Evolutionary conservation across 2,888 invertebrate species (phyloP).

Genomic region (Melolontha melolontha): DNA sequence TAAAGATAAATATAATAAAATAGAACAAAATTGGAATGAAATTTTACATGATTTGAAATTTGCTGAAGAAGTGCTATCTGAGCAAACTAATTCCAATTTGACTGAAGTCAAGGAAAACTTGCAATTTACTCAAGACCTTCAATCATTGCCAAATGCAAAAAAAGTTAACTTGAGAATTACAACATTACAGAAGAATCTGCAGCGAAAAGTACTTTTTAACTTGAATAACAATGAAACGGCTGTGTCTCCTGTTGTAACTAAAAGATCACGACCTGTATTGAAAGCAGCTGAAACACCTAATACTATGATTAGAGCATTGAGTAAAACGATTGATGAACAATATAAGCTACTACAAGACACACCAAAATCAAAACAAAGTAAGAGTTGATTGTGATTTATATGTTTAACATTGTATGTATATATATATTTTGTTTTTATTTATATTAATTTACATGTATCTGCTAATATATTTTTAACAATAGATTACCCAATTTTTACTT

Average conservation of each 20-base stretch:
- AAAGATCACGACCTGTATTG: not conserved
- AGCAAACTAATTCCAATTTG: not conserved
- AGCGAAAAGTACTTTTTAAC: conserved; percentile 15
- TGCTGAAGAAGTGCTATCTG: too few species aligned
- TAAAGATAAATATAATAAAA: not conserved
- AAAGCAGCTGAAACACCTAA: conserved; percentile 15
- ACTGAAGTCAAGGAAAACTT: conserved; percentile 1
- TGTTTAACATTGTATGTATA: not conserved
- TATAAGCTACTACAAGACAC: conserved; percentile 14
- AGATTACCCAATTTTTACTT: too few species aligned
- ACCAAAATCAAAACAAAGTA: not conserved
- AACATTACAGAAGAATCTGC: conserved; percentile 11
- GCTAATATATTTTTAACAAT: too few species aligned
- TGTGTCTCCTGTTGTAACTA: not conserved
- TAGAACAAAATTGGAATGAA: too few species aligned
- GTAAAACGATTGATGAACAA: conserved; percentile 2
- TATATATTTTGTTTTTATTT: too few species aligned
- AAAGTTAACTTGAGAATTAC: not conserved
- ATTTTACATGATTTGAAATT: too few species aligned
- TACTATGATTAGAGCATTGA: conserved; percentile 9
- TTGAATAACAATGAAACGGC: not conserved
- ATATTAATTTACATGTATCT: too few species aligned
- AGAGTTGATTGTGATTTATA: too few species aligned
- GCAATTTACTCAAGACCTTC: not conserved
- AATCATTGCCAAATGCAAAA: not conserved